Conservation (phyloP, 2,113 vertebrate species). For the Solea solea region DNA sequence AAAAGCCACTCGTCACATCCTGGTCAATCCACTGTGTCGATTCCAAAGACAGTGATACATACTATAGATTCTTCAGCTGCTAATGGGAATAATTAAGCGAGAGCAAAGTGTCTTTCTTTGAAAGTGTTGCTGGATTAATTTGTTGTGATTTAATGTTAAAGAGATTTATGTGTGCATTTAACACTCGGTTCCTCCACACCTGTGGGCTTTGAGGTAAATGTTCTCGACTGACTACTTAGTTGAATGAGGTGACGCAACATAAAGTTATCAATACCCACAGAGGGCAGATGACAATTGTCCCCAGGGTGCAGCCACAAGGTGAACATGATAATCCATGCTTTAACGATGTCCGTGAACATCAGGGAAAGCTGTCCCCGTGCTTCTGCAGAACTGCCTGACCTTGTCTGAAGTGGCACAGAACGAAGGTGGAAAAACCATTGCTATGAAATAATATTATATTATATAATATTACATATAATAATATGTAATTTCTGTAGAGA, state of each 20-base stretch:
- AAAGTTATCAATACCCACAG: constrained; percentile 54
- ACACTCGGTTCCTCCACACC: constrained; percentile 21
- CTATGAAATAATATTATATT: background rate
- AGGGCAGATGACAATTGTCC: constrained; percentile 47
- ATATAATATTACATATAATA: too few species aligned
- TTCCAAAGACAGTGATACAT: constrained; percentile 76
- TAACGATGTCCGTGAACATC: constrained; percentile 53
- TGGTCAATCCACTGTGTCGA: constrained; percentile 63
- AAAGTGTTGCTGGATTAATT: constrained; percentile 57
- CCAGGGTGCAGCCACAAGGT: constrained; percentile 50
- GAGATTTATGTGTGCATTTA: constrained; percentile 40
- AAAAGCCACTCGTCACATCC: constrained; percentile 54
- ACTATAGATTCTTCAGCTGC: constrained; percentile 32
- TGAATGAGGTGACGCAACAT: constrained; percentile 58
- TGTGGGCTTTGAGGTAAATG: constrained; percentile 32
- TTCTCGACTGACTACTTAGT: constrained; percentile 61
- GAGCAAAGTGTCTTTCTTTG: constrained; percentile 49
- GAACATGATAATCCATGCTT: constrained; percentile 55
- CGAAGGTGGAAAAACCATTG: background rate
- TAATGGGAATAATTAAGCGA: constrained; percentile 78
- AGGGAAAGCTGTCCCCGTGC: constrained; percentile 9
- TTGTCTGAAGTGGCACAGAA: constrained; percentile 18
- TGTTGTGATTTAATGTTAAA: constrained; percentile 34
- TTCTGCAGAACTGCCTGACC: constrained; percentile 22
- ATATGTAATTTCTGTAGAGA: constrained; percentile 1